Conservation (phyloP, 2,113 vertebrate species). For the Copsychus sechellarum region DNA sequence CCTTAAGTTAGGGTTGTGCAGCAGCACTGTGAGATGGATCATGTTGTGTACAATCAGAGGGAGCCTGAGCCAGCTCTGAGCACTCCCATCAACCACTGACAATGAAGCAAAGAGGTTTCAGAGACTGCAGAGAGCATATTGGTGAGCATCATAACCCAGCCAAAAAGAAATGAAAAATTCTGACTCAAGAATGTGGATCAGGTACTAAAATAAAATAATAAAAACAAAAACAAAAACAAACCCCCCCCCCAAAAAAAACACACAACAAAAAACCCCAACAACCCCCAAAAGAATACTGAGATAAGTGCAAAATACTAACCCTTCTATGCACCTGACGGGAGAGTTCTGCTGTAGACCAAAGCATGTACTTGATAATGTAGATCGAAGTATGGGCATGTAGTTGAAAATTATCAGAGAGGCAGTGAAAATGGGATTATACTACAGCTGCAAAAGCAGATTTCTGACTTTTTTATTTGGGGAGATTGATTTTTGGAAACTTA, state of each 20-base stretch:
- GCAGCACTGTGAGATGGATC: neutral
- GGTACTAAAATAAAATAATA: neutral
- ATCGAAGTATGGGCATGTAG: neutral
- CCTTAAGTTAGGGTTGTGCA: fast-evolving
- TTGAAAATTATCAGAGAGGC: neutral
- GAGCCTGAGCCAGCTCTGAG: neutral
- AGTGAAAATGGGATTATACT: neutral
- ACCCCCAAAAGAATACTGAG: neutral
- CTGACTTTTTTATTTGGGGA: neutral
- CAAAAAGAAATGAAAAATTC: neutral
- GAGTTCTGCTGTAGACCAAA: neutral
- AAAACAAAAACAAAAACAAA: too few species aligned
- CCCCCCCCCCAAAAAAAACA: too few species aligned
- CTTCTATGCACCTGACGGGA: neutral
- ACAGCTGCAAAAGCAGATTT: neutral
- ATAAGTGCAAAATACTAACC: neutral
- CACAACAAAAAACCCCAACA: neutral
- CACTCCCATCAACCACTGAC: neutral
- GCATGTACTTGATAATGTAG: too few species aligned
- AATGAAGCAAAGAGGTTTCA: neutral
- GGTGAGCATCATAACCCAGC: neutral
- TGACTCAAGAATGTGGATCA: neutral
- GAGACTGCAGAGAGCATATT: neutral
- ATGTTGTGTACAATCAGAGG: neutral
- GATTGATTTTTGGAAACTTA: neutral